These are phyloP conservation scores for Microvelia longipes DNA, from an alignment of 1,140 invertebrate genomes.

Conservation along the genomic window DNA sequence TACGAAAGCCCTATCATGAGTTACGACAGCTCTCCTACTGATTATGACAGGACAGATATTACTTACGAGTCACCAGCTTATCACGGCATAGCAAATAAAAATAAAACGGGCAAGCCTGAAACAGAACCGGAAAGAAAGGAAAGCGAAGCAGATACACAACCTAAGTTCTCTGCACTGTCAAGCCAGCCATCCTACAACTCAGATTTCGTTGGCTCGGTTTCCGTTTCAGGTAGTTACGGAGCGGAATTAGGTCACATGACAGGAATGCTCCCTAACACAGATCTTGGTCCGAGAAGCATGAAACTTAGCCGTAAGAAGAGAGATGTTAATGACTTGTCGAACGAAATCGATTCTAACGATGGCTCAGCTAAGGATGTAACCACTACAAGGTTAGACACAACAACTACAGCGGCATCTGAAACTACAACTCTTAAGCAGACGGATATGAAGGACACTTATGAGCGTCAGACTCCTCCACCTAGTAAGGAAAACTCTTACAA, in stretches of 20 bases:
- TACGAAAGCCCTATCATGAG: background rate
- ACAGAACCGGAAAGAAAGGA: constrained; percentile 10
- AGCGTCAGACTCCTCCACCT: constrained; percentile 10
- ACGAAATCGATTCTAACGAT: constrained; percentile 16
- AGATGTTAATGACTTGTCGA: constrained; percentile 11
- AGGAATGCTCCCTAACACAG: constrained; percentile 29
- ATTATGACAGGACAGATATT: background rate
- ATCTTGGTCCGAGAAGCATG: constrained; percentile 35
- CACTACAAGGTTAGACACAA: background rate
- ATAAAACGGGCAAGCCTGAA: background rate
- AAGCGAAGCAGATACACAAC: constrained; percentile 18
- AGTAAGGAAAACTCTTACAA: background rate
- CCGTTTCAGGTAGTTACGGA: constrained; percentile 16
- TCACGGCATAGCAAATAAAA: background rate
- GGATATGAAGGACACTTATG: too few relatives aligned
- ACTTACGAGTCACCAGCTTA: background rate
- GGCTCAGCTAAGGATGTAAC: constrained; percentile 11
- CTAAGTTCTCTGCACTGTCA: constrained; percentile 17
- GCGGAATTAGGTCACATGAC: constrained; percentile 14
- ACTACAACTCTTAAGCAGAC: constrained; percentile 18
- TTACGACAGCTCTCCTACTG: background rate
- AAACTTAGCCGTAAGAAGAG: constrained; percentile 20
- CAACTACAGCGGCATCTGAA: constrained; percentile 14
- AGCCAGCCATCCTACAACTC: constrained; percentile 10
- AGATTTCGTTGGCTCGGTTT: constrained; percentile 15